These are phyloP conservation scores for Andrena flavipes DNA, from an alignment of 2,888 invertebrate species.

Conservation along the genomic window DNA sequence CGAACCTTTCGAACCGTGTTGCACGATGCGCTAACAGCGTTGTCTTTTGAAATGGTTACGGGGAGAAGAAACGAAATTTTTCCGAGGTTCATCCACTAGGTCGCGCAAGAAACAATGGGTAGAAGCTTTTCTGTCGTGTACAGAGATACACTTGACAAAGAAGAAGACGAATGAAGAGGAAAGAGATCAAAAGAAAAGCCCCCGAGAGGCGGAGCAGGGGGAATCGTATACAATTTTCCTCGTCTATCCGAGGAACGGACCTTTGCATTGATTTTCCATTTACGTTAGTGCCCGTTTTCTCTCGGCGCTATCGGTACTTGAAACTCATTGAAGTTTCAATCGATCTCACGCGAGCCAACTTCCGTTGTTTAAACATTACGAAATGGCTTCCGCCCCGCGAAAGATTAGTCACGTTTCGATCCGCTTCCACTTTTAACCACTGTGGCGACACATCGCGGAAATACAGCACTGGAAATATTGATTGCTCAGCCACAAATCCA, in stretches of 20 bases:
- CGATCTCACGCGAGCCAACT: constrained; percentile 23
- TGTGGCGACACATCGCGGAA: not conserved
- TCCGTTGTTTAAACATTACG: constrained; percentile 40
- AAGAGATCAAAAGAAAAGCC: constrained; percentile 17
- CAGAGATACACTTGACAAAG: constrained; percentile 34
- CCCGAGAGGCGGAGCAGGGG: not conserved
- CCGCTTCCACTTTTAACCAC: not conserved
- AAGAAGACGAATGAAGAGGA: constrained; percentile 35
- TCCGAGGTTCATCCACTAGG: constrained; percentile 15
- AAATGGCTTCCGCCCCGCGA: constrained; percentile 15
- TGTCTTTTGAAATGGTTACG: not conserved
- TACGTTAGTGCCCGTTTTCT: constrained; percentile 32
- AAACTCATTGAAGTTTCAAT: constrained; percentile 44
- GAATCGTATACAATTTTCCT: constrained; percentile 38
- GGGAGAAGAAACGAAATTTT: constrained; percentile 30
- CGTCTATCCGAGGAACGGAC: constrained; percentile 6
- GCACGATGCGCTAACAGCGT: not conserved
- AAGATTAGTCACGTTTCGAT: constrained; percentile 43
- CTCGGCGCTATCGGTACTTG: constrained; percentile 20
- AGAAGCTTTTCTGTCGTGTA: constrained; percentile 17
- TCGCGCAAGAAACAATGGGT: constrained; percentile 9
- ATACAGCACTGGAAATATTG: too few relatives aligned
- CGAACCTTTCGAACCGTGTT: constrained; percentile 3
- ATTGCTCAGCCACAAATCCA: too few relatives aligned
- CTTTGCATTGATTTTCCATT: constrained; percentile 57